phyloP scores from a whole-genome alignment of 2,888 invertebrate genomes.

The Agrotis clavis region DNA sequence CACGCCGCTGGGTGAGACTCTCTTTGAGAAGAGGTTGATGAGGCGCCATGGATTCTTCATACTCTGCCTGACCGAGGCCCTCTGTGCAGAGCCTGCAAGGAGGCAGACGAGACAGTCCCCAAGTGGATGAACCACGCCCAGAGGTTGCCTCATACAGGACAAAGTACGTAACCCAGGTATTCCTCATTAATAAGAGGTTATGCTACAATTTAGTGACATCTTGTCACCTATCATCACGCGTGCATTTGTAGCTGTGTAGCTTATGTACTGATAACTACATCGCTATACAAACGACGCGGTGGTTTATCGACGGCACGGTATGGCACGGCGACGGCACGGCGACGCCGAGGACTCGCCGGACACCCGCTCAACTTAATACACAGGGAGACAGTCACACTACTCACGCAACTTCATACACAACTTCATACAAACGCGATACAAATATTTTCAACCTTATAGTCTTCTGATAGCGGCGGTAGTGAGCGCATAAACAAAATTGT shows the following conservation, averaged over 20 bases:
- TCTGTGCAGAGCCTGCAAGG: too few relatives aligned
- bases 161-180: too few relatives aligned
- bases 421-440: not conserved
- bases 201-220: not conserved
- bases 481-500: slow-evolving; percentile 43
- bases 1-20: too few relatives aligned
- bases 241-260: slow-evolving; percentile 6
- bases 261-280: slow-evolving; percentile 17
- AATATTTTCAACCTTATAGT: slow-evolving; percentile 34
- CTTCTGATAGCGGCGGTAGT: slow-evolving; percentile 10
- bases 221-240: not conserved
- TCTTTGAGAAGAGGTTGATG: too few relatives aligned
- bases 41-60: too few relatives aligned
- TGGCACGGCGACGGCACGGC: slow-evolving; percentile 6
- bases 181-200: not conserved
- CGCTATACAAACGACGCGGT: slow-evolving; percentile 9
- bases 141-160: too few relatives aligned
- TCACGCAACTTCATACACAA: slow-evolving; percentile 17
- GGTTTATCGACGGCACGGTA: not conserved
- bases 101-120: too few relatives aligned
- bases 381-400: slow-evolving; percentile 45
- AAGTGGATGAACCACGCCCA: too few relatives aligned
- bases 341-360: slow-evolving; percentile 24
- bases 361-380: slow-evolving; percentile 46
- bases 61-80: too few relatives aligned